Conservation (phyloP, 2,113 vertebrate species). For the Menura novaehollandiae region DNA sequence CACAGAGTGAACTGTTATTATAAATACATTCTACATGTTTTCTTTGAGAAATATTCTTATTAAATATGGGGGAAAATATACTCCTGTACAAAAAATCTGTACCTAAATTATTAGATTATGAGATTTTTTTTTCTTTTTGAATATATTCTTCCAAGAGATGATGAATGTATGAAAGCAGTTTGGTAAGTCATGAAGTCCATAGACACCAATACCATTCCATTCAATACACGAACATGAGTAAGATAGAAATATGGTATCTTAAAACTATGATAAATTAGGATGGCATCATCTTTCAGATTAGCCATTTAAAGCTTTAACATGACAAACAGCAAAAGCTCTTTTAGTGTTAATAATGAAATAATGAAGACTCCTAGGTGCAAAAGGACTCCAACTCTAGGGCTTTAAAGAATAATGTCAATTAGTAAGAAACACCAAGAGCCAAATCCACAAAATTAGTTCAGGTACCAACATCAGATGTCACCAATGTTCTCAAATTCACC, state of each 20-base stretch:
- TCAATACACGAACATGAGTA: neutral
- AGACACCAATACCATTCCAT: neutral
- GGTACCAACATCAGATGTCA: neutral
- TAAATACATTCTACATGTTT: neutral
- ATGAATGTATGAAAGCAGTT: neutral
- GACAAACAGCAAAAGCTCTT: neutral
- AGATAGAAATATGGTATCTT: neutral
- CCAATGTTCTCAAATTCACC: neutral
- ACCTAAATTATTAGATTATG: neutral
- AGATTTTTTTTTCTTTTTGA: neutral
- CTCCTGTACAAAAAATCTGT: neutral
- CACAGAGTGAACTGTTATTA: neutral
- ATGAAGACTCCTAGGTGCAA: neutral
- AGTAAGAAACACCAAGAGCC: neutral
- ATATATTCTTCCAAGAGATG: neutral
- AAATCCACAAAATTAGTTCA: slow-evolving; percentile 13
- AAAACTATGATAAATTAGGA: neutral
- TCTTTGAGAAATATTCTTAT: neutral
- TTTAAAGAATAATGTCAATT: neutral
- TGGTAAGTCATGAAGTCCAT: neutral
- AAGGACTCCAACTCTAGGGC: neutral
- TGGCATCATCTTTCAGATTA: neutral
- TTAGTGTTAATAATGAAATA: neutral
- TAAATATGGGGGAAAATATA: neutral
- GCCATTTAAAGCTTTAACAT: neutral